These are phyloP conservation scores for Semicossyphus pulcher DNA, from an alignment of 2,113 vertebrate genomes.

Conservation along the genomic window DNA sequence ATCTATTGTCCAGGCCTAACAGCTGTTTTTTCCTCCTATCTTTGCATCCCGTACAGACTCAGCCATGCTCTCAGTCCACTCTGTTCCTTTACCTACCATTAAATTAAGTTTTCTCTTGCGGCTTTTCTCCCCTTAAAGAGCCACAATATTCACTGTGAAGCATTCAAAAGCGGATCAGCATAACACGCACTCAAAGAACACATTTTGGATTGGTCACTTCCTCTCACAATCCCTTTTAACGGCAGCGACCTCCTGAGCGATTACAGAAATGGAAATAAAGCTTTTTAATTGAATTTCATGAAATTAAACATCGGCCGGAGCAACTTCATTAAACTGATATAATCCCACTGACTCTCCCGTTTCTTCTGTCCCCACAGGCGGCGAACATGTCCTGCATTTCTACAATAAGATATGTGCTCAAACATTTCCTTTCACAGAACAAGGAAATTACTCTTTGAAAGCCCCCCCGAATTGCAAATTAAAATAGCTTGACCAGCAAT, in stretches of 20 bases:
- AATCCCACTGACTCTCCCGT: conserved; percentile 66
- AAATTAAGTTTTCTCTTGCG: conserved; percentile 8
- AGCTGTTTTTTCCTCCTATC: not conserved
- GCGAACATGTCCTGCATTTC: conserved; percentile 50
- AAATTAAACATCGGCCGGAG: conserved; percentile 73
- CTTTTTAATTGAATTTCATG: conserved; percentile 76
- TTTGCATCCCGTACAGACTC: not conserved
- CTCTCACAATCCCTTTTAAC: conserved; percentile 37
- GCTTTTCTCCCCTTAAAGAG: conserved; percentile 12
- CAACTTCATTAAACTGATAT: conserved; percentile 76
- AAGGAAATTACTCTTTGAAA: conserved; percentile 58
- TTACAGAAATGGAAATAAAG: conserved; percentile 59
- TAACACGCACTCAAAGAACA: conserved; percentile 13
- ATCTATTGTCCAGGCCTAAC: conserved; percentile 21
- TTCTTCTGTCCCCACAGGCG: conserved; percentile 60
- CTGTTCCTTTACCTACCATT: conserved; percentile 13
- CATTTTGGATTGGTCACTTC: conserved; percentile 30
- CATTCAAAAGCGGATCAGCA: conserved; percentile 8
- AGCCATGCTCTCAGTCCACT: not conserved
- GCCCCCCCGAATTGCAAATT: conserved; percentile 41
- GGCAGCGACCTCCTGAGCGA: conserved; percentile 54
- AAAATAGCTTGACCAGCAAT: conserved; percentile 62
- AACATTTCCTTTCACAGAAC: conserved; percentile 59
- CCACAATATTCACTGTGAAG: conserved; percentile 2
- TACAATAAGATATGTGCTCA: conserved; percentile 60